phyloP scores from a whole-genome alignment of 2,797 vertebrate species.

The Mormyrops attenuatus region DNA sequence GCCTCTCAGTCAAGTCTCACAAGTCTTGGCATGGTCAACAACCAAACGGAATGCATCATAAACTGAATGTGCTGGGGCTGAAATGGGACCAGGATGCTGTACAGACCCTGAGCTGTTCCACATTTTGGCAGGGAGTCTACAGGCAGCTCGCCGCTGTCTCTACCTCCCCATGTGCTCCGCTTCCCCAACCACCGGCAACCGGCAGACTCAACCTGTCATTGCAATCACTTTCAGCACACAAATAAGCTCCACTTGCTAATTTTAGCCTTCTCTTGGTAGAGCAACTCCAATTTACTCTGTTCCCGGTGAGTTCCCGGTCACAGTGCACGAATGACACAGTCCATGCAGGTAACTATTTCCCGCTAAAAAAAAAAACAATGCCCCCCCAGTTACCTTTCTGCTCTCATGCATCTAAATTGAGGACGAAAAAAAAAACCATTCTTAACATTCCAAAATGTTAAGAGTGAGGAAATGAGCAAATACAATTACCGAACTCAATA shows the following conservation, averaged over 20 bases:
- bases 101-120: not conserved
- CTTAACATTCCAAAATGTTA: not conserved
- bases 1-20: not conserved
- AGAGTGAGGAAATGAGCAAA: not conserved
- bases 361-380: not conserved
- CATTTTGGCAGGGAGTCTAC: not conserved
- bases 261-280: not conserved
- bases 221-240: not conserved
- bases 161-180: not conserved
- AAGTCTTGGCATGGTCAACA: not conserved
- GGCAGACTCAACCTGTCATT: not conserved
- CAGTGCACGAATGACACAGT: not conserved
- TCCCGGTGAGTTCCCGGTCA: not conserved
- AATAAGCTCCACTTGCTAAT: not conserved
- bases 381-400: not conserved
- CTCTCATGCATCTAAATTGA: not conserved
- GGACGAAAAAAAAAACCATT: not conserved
- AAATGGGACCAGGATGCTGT: not conserved
- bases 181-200: not conserved
- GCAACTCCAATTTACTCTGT: not conserved
- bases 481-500: not conserved
- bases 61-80: not conserved
- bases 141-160: not conserved
- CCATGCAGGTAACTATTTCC: not conserved
- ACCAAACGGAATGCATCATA: not conserved